Evolutionary conservation across 1,140 invertebrate species (phyloP), one percentile per base, ranked within the genome.

Genomic region (Drosophila orosa): DNA sequence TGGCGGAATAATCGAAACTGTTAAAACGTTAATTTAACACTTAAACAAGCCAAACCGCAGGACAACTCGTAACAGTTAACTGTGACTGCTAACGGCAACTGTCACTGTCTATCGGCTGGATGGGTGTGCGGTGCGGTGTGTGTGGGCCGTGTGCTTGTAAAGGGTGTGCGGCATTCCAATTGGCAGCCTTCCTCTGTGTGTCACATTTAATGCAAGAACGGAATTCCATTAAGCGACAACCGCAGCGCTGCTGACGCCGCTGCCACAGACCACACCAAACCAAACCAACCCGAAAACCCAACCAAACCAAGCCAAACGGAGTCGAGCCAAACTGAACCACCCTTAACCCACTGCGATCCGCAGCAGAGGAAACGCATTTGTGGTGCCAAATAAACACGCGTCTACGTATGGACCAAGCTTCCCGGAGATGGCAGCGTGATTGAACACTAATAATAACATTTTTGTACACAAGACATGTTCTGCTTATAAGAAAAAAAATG

Each of bases 171-270:
- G 73, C 81, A 90, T 90, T 78, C 87, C 80, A 76, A 90, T 85
- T 84, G 83, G 80, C 84, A 87, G 85, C 82, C 87, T 79, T 66
- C 45, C 68, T 77, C 82, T 86, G 82, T 86, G 80, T 87, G 83
- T 87, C 84, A 89, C 83, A 87, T 87, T 89, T 87, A 87, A 87
- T 87, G 83, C 76, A 79, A 83, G 75, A 86, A 74, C 81, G 81
- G 85, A 90, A 90, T 90, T 90, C 85, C 86, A 90, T 90, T 90
- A 90, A 90, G 82, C 82, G 86, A 79, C 85, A 90, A 90, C 85
- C 85, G 56, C 85, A 90, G 78, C 74, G 55, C 76, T 56, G 58
- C 66, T 76, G 72, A 59, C 73, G 73, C 54, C 62, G 72, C 73
- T 75, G 79, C 84, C 80, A 56, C 83, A 83, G 80, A 74, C 82